Percentiles rank a stretch among this genome's conserved stretches.
Evolutionary conservation across 2,888 invertebrate genomes (phyloP).

Genomic region (Conus canariensis): DNA sequence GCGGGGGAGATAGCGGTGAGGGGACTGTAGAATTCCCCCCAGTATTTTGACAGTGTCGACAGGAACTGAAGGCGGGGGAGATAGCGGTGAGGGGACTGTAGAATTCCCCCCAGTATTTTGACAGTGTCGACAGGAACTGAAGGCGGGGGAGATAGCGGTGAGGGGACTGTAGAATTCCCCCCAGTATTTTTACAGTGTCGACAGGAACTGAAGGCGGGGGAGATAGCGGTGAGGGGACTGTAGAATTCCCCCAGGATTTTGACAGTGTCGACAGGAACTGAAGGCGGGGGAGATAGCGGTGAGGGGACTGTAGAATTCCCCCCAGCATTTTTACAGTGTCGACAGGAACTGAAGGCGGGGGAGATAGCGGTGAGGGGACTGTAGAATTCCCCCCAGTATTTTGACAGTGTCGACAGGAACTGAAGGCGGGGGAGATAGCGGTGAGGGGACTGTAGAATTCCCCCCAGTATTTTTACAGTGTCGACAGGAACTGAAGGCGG

Average conservation of each 20-base stretch:
- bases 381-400: neutral
- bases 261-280: constrained; percentile 92
- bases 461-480: constrained; percentile 84
- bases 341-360: constrained; percentile 89
- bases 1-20: constrained; percentile 95
- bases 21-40: constrained; percentile 77
- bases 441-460: constrained; percentile 86
- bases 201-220: constrained; percentile 89
- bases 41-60: constrained; percentile 87
- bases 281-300: constrained; percentile 94
- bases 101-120: constrained; percentile 56
- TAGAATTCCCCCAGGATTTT: neutral
- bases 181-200: constrained; percentile 86
- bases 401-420: constrained; percentile 90
- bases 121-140: constrained; percentile 92
- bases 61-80: constrained; percentile 90
- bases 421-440: constrained; percentile 93
- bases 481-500: constrained; percentile 88
- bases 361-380: constrained; percentile 95
- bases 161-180: constrained; percentile 82
- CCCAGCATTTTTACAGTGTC: constrained; percentile 85
- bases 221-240: constrained; percentile 95
- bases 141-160: constrained; percentile 93
- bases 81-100: constrained; percentile 95
- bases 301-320: constrained; percentile 82